A percentile compares a stretch with the other conserved stretches of the same genome.
Evolutionary conservation across 1,140 invertebrate species (phyloP).

Genomic region (Rhyacophila brunnea): DNA sequence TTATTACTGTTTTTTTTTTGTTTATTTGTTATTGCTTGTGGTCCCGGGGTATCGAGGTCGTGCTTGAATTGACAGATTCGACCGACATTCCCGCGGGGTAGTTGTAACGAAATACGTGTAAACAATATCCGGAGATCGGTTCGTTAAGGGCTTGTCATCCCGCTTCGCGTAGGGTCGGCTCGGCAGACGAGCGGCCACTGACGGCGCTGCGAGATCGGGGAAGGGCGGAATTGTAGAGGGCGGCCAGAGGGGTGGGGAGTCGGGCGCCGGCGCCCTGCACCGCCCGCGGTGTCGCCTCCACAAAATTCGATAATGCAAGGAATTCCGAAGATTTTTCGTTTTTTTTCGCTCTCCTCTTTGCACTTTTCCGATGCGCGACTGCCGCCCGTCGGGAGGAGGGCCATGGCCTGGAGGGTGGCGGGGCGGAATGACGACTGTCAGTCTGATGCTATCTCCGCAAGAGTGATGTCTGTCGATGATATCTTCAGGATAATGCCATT

Average conservation of each 20-base stretch:
- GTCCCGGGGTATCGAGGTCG: background rate
- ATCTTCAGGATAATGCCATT: too few relatives aligned
- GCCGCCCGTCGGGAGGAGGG: background rate
- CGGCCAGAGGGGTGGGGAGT: slow-evolving; percentile 19
- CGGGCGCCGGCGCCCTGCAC: slow-evolving; percentile 45
- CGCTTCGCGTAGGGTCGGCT: slow-evolving; percentile 13
- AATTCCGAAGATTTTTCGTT: slow-evolving; percentile 32
- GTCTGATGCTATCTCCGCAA: too few relatives aligned
- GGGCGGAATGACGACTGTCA: too few relatives aligned
- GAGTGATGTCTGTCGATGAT: too few relatives aligned
- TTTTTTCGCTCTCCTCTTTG: slow-evolving; percentile 12
- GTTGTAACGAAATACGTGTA: slow-evolving; percentile 20
- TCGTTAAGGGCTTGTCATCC: background rate
- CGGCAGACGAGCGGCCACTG: slow-evolving; percentile 29
- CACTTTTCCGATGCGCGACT: background rate
- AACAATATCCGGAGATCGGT: slow-evolving; percentile 8
- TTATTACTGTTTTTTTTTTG: background rate
- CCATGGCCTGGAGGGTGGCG: background rate
- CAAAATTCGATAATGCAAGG: slow-evolving; percentile 37
- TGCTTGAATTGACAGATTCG: background rate
- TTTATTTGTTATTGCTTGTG: too few relatives aligned
- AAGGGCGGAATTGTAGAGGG: slow-evolving; percentile 14
- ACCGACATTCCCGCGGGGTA: background rate
- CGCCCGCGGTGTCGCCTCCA: slow-evolving; percentile 17
- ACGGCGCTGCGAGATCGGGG: slow-evolving; percentile 20